Percentiles rank a stretch among this genome's conserved stretches.
Evolutionary conservation across 2,113 vertebrate genomes (phyloP).

Genomic region (Amia ocellicauda): DNA sequence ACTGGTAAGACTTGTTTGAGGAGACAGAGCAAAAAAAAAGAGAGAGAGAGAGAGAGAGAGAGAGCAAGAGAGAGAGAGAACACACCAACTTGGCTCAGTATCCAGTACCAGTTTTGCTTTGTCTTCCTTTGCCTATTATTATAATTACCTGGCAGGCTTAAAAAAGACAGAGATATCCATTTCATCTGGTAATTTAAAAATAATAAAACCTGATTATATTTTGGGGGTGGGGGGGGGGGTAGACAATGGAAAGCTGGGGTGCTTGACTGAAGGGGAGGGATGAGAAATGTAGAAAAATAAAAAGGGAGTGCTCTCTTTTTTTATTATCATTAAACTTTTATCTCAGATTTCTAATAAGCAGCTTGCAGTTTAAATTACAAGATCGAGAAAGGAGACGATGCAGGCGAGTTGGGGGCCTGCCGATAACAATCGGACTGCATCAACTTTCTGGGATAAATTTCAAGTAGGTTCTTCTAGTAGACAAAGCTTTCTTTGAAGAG

Average conservation of each 20-base stretch:
- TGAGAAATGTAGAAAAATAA: conserved; percentile 18
- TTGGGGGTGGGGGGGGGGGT: not conserved
- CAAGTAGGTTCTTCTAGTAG: conserved; percentile 63
- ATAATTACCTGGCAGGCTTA: conserved; percentile 48
- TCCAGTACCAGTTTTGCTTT: conserved; percentile 25
- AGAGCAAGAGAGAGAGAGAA: not conserved
- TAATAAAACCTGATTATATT: conserved; percentile 21
- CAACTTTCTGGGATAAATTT: conserved; percentile 70
- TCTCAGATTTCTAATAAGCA: conserved; percentile 73
- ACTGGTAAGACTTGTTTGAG: not conserved
- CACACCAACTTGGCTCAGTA: conserved; percentile 25
- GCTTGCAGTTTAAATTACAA: conserved; percentile 73
- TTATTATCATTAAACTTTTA: conserved; percentile 59
- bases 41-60: not conserved
- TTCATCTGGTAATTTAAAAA: conserved; percentile 45
- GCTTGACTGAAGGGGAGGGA: conserved; percentile 27
- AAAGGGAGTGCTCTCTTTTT: conserved; percentile 25
- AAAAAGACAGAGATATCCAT: conserved; percentile 44
- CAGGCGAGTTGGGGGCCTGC: conserved; percentile 55
- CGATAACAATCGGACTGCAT: conserved; percentile 73
- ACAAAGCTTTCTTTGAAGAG: conserved; percentile 81
- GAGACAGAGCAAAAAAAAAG: not conserved
- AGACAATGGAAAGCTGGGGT: conserved; percentile 27
- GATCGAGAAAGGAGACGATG: conserved; percentile 61
- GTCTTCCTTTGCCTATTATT: conserved; percentile 26